Percentiles rank a stretch among this genome's conserved stretches.
These are phyloP conservation scores for Periophthalmus modestus DNA, from an alignment of 2,113 vertebrate genomes.

Conservation along the genomic window DNA sequence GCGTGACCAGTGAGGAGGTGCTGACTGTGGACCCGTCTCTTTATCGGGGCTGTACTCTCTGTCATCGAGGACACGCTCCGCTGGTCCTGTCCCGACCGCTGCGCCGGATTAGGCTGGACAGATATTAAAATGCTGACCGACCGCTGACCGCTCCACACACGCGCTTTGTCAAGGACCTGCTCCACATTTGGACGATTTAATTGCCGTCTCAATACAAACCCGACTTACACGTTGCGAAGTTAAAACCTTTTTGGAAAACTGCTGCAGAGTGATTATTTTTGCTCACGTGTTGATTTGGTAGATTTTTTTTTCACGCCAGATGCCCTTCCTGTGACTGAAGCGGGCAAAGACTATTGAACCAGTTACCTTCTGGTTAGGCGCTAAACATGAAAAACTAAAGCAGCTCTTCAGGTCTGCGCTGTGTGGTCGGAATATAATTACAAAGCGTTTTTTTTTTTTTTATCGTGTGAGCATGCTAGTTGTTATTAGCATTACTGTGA, in stretches of 20 bases:
- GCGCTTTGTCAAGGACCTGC: constrained; percentile 44
- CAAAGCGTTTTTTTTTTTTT: no score
- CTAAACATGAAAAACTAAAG: no score
- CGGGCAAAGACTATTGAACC: no score
- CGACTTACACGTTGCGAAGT: not conserved
- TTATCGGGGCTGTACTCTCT: constrained; percentile 20
- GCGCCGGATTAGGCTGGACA: constrained; percentile 57
- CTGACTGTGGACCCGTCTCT: not conserved
- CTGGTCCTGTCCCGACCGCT: constrained; percentile 18
- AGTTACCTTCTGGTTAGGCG: no score
- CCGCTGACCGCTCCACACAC: constrained; percentile 1
- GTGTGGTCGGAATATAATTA: no score
- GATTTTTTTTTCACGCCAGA: not conserved
- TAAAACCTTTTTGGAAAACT: not conserved
- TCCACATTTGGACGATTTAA: not conserved
- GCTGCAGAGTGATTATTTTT: not conserved
- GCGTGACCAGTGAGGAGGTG: not conserved
- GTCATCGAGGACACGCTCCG: constrained; percentile 29
- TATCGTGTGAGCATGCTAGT: no score
- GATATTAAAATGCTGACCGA: constrained; percentile 62
- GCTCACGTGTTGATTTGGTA: not conserved
- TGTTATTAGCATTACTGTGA: no score
- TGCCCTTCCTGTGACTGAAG: no score
- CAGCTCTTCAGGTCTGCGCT: no score
- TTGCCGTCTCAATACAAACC: not conserved